Conservation (phyloP, 2,888 invertebrate species). For the Cosmia trapezina region DNA sequence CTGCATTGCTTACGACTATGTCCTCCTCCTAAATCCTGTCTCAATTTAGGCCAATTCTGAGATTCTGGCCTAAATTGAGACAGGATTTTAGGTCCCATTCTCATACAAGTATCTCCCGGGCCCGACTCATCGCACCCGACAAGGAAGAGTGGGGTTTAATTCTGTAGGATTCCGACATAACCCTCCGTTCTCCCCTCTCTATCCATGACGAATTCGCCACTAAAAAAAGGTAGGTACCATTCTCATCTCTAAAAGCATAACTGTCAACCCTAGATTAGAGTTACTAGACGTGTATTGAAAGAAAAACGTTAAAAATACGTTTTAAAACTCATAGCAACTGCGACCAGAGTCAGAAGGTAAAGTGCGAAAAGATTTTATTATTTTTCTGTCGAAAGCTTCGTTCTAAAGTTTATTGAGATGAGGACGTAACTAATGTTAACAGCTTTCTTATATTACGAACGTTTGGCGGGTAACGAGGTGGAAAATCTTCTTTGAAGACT, state of each 20-base stretch:
- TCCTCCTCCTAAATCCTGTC: no score
- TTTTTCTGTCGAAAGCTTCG: slow-evolving; percentile 58
- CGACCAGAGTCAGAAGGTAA: slow-evolving; percentile 48
- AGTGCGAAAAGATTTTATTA: slow-evolving; percentile 65
- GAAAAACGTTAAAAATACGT: slow-evolving; percentile 67
- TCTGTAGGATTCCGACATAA: no score
- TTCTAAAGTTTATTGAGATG: slow-evolving; percentile 60
- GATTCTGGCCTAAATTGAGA: no score
- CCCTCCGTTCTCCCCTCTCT: no score
- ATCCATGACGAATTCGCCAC: no score
- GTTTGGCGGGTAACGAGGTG: slow-evolving; percentile 41
- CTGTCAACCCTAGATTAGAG: slow-evolving; percentile 55
- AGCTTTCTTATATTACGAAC: slow-evolving; percentile 46
- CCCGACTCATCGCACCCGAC: not conserved
- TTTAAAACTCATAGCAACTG: slow-evolving; percentile 59
- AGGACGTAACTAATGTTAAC: slow-evolving; percentile 63
- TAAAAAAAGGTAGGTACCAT: not conserved
- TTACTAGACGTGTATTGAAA: slow-evolving; percentile 63
- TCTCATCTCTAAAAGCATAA: not conserved
- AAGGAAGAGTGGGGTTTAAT: no score
- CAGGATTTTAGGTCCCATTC: not conserved
- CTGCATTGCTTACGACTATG: not conserved
- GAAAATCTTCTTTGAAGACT: slow-evolving; percentile 10
- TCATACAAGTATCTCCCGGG: not conserved
- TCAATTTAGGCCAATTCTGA: no score